These are phyloP conservation scores for Gnatocerus cornutus DNA, from an alignment of 2,888 invertebrate species.

Conservation along the genomic window DNA sequence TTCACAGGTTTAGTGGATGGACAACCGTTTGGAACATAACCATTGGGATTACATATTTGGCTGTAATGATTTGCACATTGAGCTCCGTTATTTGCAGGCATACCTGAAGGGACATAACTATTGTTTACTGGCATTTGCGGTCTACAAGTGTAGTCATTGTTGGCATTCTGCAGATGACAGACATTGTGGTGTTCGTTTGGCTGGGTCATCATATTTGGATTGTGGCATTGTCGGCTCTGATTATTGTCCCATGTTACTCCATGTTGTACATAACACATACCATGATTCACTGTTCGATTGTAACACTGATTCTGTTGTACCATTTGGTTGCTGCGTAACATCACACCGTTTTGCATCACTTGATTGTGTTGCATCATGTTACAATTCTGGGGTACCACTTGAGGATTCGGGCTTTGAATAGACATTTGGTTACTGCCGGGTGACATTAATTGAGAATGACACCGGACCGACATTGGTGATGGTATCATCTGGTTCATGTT, in stretches of 20 bases:
- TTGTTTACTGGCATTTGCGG: slow-evolving; percentile 57
- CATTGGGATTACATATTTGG: slow-evolving; percentile 61
- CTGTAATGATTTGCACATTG: slow-evolving; percentile 62
- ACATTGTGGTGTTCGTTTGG: slow-evolving; percentile 55
- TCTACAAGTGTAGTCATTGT: slow-evolving; percentile 56
- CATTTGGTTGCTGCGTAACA: slow-evolving; percentile 53
- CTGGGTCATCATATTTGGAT: slow-evolving; percentile 52
- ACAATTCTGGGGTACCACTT: slow-evolving; percentile 51
- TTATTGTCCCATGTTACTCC: slow-evolving; percentile 59
- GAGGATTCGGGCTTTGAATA: slow-evolving; percentile 56
- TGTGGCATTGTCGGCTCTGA: slow-evolving; percentile 53
- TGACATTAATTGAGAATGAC: slow-evolving; percentile 63
- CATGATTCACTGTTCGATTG: slow-evolving; percentile 58
- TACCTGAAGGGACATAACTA: slow-evolving; percentile 54
- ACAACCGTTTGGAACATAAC: slow-evolving; percentile 53
- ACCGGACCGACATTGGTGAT: slow-evolving; percentile 60
- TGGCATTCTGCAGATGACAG: slow-evolving; percentile 51
- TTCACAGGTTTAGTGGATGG: slow-evolving; percentile 53
- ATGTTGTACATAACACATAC: slow-evolving; percentile 62
- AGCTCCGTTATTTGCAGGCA: slow-evolving; percentile 28
- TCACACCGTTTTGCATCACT: slow-evolving; percentile 48
- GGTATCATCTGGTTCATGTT: slow-evolving; percentile 59
- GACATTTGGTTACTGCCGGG: slow-evolving; percentile 51
- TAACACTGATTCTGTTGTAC: slow-evolving; percentile 58
- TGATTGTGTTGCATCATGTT: slow-evolving; percentile 52